Conservation (phyloP, 2,888 invertebrate genomes). For the Tinea semifulvella region DNA sequence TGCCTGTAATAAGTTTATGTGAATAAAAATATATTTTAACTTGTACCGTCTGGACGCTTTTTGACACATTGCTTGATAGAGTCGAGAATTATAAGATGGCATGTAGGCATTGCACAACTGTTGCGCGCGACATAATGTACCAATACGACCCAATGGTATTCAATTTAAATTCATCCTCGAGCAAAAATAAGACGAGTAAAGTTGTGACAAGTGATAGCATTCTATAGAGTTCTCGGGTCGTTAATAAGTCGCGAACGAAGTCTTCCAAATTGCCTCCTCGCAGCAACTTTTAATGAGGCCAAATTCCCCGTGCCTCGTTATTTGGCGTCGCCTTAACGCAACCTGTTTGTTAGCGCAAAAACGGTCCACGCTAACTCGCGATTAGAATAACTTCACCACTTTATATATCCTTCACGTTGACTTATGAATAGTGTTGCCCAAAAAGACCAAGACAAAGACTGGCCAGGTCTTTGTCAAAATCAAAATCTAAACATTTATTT, state of each 20-base stretch:
- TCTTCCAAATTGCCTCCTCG: conserved; percentile 60
- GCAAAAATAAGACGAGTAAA: conserved; percentile 12
- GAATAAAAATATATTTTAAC: too few species aligned
- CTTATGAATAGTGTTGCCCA: too few species aligned
- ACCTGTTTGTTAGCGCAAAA: conserved; percentile 66
- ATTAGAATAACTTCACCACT: conserved; percentile 44
- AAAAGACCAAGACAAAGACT: too few species aligned
- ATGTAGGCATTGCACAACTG: too few species aligned
- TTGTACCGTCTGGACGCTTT: too few species aligned
- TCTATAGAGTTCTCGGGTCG: conserved; percentile 29
- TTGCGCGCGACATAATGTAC: too few species aligned
- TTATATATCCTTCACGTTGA: not conserved
- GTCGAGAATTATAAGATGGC: too few species aligned
- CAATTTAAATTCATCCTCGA: conserved; percentile 9
- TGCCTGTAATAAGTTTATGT: too few species aligned
- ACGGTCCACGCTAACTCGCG: conserved; percentile 63
- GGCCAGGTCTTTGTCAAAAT: too few species aligned
- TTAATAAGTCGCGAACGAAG: conserved; percentile 52
- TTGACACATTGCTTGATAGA: too few species aligned
- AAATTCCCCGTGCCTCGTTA: conserved; percentile 56
- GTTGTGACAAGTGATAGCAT: conserved; percentile 17
- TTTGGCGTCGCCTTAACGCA: conserved; percentile 55
- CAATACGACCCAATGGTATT: too few species aligned
- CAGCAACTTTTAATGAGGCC: conserved; percentile 66
- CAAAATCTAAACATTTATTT: too few species aligned